A percentile compares a stretch with the other conserved stretches of the same genome.
phyloP scores from a whole-genome alignment of 2,113 vertebrate species.

The Chloebia gouldiae region DNA sequence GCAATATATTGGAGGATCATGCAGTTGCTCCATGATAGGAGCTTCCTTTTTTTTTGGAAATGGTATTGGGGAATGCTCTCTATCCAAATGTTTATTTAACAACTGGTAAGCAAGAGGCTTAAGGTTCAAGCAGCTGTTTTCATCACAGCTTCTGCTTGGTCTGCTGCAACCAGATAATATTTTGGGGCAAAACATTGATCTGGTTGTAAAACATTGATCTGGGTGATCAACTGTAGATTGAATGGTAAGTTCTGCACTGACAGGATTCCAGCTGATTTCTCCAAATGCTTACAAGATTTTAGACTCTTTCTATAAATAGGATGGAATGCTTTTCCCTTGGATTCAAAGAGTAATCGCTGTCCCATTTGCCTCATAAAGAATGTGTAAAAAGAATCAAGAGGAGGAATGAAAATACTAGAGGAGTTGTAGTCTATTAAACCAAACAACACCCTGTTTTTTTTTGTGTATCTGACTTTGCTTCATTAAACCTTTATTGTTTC shows the following conservation, averaged over 20 bases:
- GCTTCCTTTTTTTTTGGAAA: not conserved
- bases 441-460: not conserved
- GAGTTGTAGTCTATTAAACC: not conserved
- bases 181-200: not conserved
- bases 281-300: not conserved
- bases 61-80: not conserved
- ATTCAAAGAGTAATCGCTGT: not conserved
- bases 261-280: not conserved
- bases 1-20: fast-evolving
- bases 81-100: not conserved
- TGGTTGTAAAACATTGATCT: too few relatives aligned
- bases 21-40: not conserved
- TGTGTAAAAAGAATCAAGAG: not conserved
- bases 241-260: not conserved
- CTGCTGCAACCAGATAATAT: not conserved
- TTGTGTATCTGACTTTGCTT: not conserved
- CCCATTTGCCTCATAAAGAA: not conserved
- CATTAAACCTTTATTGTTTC: not conserved
- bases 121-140: not conserved
- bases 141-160: not conserved
- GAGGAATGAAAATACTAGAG: not conserved
- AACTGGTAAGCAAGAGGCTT: not conserved
- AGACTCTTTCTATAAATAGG: not conserved
- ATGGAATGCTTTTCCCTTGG: not conserved
- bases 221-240: not conserved